Conservation (phyloP, 2,797 vertebrate species). For the Acrossocheilus fasciatus region DNA sequence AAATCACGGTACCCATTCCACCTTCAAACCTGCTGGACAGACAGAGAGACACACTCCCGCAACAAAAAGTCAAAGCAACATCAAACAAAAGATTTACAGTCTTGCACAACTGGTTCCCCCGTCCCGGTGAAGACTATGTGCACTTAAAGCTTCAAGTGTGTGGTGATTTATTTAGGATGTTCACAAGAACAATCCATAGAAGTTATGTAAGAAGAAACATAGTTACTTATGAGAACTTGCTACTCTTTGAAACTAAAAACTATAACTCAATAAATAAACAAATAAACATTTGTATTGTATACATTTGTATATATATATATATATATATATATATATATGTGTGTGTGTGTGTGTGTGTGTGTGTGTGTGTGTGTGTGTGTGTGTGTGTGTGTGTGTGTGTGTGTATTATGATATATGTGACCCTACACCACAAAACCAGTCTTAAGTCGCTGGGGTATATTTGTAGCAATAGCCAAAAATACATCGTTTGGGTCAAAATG, state of each 20-base stretch:
- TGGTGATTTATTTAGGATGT: slow-evolving; percentile 37
- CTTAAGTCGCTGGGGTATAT: no score
- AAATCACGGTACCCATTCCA: slow-evolving; percentile 43
- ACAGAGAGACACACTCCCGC: slow-evolving; percentile 23
- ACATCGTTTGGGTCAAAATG: no score
- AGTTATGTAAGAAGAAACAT: not conserved
- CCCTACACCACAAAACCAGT: no score
- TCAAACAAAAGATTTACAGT: slow-evolving; percentile 38
- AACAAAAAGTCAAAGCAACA: slow-evolving; percentile 31
- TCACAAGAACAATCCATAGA: slow-evolving; percentile 2
- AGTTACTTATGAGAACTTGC: not conserved
- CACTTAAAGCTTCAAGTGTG: slow-evolving; percentile 26
- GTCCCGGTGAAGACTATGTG: not conserved
- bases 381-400: no score
- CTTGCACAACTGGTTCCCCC: not conserved
- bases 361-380: no score
- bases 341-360: no score
- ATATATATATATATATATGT: no score
- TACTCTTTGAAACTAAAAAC: not conserved
- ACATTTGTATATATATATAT: not conserved
- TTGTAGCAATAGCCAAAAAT: no score
- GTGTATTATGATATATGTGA: no score
- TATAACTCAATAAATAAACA: no score
- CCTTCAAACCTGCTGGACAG: slow-evolving; percentile 42
- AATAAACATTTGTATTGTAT: not conserved